Evolutionary conservation across 2,888 invertebrate genomes (phyloP), one percentile per base, ranked within the genome.

Genomic region (Mechanitis mazaeus): DNA sequence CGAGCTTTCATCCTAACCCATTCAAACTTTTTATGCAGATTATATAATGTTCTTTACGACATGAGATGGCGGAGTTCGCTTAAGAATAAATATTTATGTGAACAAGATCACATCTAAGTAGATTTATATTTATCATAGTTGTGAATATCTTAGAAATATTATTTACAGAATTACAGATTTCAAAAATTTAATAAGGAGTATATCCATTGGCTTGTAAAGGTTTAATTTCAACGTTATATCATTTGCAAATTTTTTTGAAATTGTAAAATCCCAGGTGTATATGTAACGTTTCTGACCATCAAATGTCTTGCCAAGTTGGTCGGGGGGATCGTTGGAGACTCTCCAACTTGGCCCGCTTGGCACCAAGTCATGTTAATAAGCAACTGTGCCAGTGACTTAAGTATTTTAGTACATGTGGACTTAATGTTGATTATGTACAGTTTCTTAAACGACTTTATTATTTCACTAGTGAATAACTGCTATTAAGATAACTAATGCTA

Each of bases 21-120:
- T 87, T 86, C 83, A 79, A 87, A 87, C 84, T 86, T 87, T 87
- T 87, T 88, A 89, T 87, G 88, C 85, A 87, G 87, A 89, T 88
- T 85, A 83, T 80, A 80, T 85, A 84, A 86, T 85, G 85, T 85
- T 82, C 83, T 86, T 85, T 85, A 86, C 79, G 86, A 86, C 84
- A 85, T 82, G 81, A 84, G 82, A 88, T 84, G 87, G 84, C 81
- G 77, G 83, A 86, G 80, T 86, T 84, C 83, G 87, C 87, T 87
- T 85, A 86, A 77, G 79, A 81, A 83, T 83, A 84, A 85, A 85
- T 85, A 86, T 86, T 84, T 84, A 73, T 72, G 68, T 76, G 73
- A 50, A 50, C 31, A 31, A 31, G 28, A 28, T 50, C 50, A 50
- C 31, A 50, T 47, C n/a, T 31, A 31, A 28, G 31, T 50, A 50